Conservation (phyloP, 2,797 vertebrate genomes). For the Aldrovandia affinis region DNA sequence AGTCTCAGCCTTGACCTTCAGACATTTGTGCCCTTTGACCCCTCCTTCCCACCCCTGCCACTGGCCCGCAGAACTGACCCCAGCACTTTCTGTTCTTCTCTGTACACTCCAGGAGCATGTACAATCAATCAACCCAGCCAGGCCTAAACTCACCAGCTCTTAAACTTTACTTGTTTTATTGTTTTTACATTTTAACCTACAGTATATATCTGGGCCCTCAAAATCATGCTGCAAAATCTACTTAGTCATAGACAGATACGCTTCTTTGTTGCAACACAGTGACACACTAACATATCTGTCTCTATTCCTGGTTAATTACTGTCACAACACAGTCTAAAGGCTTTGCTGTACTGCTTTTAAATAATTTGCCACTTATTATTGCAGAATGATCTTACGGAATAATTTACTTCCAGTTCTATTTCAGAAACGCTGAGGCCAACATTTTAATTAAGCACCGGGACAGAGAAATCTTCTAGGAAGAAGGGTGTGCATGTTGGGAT, state of each 20-base stretch:
- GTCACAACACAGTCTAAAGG: conserved; percentile 34
- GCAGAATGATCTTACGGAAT: conserved; percentile 47
- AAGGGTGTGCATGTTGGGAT: conserved; percentile 55
- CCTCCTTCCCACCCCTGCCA: too few species aligned
- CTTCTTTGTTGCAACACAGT: not conserved
- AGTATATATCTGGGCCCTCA: too few species aligned
- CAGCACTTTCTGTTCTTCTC: not conserved
- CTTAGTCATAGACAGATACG: not conserved
- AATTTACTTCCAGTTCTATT: conserved; percentile 55
- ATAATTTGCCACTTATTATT: conserved; percentile 52
- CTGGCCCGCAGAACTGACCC: not conserved
- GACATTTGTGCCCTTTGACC: not conserved
- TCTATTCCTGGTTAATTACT: conserved; percentile 33
- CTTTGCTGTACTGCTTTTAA: conserved; percentile 28
- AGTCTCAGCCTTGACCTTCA: not conserved
- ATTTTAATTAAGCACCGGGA: conserved; percentile 59
- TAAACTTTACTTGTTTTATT: not conserved
- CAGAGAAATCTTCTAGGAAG: conserved; percentile 52
- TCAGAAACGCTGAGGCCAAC: conserved; percentile 35
- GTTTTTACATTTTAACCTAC: not conserved
- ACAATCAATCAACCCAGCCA: not conserved
- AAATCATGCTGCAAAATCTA: not conserved
- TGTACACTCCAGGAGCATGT: not conserved
- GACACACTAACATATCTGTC: conserved; percentile 34
- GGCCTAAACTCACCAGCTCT: not conserved